phyloP scores from a whole-genome alignment of 2,888 invertebrate species.

The Rhingia rostrata region DNA sequence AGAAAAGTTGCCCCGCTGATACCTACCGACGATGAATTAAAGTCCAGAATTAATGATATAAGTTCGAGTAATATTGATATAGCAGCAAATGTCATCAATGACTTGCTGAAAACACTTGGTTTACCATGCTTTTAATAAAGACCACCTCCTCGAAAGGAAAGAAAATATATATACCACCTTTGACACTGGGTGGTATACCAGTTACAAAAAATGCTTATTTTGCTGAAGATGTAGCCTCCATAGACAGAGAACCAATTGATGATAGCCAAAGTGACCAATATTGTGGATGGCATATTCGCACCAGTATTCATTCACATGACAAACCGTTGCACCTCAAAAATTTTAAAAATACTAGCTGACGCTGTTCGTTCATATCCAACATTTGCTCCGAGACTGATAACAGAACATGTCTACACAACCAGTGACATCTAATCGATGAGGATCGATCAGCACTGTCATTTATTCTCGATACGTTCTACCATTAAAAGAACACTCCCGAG shows the following conservation, averaged over 20 bases:
- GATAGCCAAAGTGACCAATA: constrained; percentile 78
- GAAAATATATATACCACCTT: constrained; percentile 12
- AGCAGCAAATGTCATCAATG: constrained; percentile 44
- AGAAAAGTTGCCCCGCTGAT: constrained; percentile 19
- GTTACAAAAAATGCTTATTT: constrained; percentile 22
- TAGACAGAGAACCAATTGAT: constrained; percentile 32
- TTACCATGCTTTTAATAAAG: constrained; percentile 48
- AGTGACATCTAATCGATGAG: constrained; percentile 85
- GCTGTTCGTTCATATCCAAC: constrained; percentile 90
- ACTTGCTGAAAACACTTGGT: constrained; percentile 50
- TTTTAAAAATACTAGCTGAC: constrained; percentile 90
- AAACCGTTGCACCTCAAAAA: constrained; percentile 88
- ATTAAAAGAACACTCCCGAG: constrained; percentile 85
- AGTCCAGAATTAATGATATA: constrained; percentile 18
- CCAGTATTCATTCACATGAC: constrained; percentile 80
- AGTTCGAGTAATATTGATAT: constrained; percentile 40
- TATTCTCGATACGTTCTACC: constrained; percentile 89
- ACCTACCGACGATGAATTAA: constrained; percentile 14
- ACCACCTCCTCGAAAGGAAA: not conserved
- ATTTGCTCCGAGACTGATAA: constrained; percentile 88
- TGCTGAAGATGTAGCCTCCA: constrained; percentile 15
- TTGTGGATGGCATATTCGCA: constrained; percentile 81
- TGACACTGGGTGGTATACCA: constrained; percentile 39
- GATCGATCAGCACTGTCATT: constrained; percentile 89
- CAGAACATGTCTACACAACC: constrained; percentile 86